These are phyloP conservation scores for Uria aalge DNA, from an alignment of 2,113 vertebrate species.

Conservation along the genomic window DNA sequence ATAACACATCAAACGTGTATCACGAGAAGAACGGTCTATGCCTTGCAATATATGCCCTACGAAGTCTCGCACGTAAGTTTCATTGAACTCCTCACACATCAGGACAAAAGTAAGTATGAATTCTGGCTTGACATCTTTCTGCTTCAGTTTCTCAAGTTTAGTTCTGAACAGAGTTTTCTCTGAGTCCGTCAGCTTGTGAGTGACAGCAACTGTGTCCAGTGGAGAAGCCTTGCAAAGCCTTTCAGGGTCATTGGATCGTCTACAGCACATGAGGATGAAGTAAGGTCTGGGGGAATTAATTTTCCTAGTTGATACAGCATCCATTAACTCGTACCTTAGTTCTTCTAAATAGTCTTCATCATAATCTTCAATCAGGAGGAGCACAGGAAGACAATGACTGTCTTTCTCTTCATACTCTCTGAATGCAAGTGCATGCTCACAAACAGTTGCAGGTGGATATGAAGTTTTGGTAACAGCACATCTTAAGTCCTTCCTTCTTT, in stretches of 20 bases:
- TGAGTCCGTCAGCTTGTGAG: slow-evolving; percentile 75
- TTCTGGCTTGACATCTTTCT: slow-evolving; percentile 50
- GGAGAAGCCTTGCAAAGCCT: slow-evolving; percentile 67
- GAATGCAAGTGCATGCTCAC: slow-evolving; percentile 74
- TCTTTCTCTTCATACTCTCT: slow-evolving; percentile 80
- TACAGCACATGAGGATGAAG: slow-evolving; percentile 82
- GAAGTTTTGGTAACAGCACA: slow-evolving; percentile 78
- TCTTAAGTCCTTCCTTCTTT: slow-evolving; percentile 72
- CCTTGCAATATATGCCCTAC: slow-evolving; percentile 73
- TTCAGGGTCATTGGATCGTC: slow-evolving; percentile 75
- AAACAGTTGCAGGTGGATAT: slow-evolving; percentile 55
- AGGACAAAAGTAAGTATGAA: slow-evolving; percentile 83
- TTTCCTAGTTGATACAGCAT: slow-evolving; percentile 64
- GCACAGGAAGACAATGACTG: slow-evolving; percentile 74
- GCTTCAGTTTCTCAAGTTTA: slow-evolving; percentile 70
- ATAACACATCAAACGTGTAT: slow-evolving; percentile 73
- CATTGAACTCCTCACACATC: slow-evolving; percentile 79
- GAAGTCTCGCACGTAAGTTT: slow-evolving; percentile 62
- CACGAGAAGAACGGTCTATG: slow-evolving; percentile 64
- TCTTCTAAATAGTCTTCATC: slow-evolving; percentile 80
- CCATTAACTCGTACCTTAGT: slow-evolving; percentile 68
- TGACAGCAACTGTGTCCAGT: slow-evolving; percentile 78
- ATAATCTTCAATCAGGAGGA: slow-evolving; percentile 80
- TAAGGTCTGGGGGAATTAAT: slow-evolving; percentile 60
- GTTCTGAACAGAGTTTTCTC: slow-evolving; percentile 75